Conservation (phyloP, 64 coral and sea anemone species). For the Dendronephthya gigantea region DNA sequence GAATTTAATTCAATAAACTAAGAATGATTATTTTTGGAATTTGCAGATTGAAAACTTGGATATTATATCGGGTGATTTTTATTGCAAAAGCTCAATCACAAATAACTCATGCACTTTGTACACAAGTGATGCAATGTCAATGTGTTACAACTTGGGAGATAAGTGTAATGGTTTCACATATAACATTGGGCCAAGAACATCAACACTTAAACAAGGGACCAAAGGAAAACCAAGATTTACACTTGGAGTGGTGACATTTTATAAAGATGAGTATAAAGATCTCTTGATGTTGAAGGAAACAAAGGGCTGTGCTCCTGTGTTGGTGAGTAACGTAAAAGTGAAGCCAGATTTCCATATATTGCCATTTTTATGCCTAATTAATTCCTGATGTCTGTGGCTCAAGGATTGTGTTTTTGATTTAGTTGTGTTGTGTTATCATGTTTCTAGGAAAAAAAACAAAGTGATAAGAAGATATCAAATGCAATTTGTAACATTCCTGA, state of each 20-base stretch:
- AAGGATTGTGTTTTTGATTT: too few species aligned
- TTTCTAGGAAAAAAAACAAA: neutral
- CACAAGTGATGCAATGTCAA: neutral
- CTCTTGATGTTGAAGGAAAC: neutral
- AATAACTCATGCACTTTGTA: neutral
- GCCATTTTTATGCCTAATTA: too few species aligned
- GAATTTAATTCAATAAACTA: too few species aligned
- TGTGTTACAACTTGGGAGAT: neutral
- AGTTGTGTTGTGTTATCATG: neutral
- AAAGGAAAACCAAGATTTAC: slow-evolving; percentile 6
- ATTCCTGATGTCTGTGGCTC: too few species aligned
- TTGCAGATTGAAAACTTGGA: neutral
- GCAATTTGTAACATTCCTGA: neutral
- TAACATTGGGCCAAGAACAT: slow-evolving; percentile 14
- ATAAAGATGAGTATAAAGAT: neutral
- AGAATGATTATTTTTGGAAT: too few species aligned
- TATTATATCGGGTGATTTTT: neutral
- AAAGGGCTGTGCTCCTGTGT: neutral
- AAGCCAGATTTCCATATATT: too few species aligned
- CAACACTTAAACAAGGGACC: neutral
- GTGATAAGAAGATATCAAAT: neutral
- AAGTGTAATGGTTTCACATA: neutral
- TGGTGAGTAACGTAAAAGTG: neutral
- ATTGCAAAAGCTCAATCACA: neutral
- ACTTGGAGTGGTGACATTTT: neutral